Evolutionary conservation across 1,140 invertebrate species (phyloP), one percentile per base, ranked within the genome.

Genomic region (Bombus ignitus): DNA sequence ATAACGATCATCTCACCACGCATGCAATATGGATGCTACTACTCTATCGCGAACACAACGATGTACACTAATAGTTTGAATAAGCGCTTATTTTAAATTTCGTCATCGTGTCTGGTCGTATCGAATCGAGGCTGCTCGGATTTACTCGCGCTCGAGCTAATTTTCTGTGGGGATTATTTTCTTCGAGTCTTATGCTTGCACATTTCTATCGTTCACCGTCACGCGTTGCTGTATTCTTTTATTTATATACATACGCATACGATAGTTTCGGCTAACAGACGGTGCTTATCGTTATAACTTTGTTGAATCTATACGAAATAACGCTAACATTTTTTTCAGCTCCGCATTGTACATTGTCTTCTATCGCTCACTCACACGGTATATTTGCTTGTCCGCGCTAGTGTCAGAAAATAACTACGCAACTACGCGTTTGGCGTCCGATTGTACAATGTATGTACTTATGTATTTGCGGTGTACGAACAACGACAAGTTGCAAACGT

Each of bases 321-420:
- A 8, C 47, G 47, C 15, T 18, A 47, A 18, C 15, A 18, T 47
- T 18, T 53, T 22, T 5, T 6, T 2, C 47, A 18, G 18, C 5
- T 6, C 0, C 18, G 18, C 25, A 32, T 25, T 10, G 13, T 37
- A 62, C 13, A 4, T 39, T 39, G 25, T 22, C 39, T 82, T n/a
- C 9, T 39, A 53, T 39, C 47, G 47, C 4, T 65, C 12, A 28
- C 22, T 37, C 12, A 3, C n/a, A 15, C 28, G 5, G 42, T 28
- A 13, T 28, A 10, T 39, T 57, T 84, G 37, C 72, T 84, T 84
- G 62, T 53, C n/a, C 66, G 25, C 39, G 53, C 35, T 62, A 79
- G 53, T 71, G 47, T n/a, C 37, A n/a, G 66, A 42, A 71, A 84
- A 84, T 84, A 79, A 72, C 47, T 57, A 84, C 47, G 37, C 10